Evolutionary conservation across 2,797 vertebrate genomes (phyloP).

Genomic region (Bovichtus diacanthus): DNA sequence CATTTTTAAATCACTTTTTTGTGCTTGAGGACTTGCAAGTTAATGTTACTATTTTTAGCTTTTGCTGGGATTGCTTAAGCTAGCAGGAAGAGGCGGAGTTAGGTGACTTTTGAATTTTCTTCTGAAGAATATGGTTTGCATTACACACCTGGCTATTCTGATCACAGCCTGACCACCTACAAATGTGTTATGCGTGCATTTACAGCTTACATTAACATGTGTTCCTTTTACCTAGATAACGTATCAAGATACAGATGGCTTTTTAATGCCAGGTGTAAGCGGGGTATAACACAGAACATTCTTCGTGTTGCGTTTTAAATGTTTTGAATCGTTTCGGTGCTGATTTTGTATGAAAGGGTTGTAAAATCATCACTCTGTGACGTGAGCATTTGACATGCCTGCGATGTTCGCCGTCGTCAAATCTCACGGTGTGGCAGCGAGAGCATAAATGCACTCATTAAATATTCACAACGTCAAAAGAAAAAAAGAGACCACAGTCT

Average conservation of each 20-base stretch:
- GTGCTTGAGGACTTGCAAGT: not conserved
- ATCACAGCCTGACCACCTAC: not conserved
- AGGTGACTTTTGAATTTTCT: not conserved
- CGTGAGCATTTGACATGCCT: not conserved
- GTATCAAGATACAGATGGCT: not conserved
- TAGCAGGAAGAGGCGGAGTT: not conserved
- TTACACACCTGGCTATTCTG: not conserved
- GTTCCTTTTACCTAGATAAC: not conserved
- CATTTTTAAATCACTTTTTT: not conserved
- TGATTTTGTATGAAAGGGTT: not conserved
- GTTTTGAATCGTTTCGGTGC: not conserved
- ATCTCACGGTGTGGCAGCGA: not conserved
- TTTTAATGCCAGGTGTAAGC: fast-evolving
- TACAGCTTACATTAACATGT: not conserved
- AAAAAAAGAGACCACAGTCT: not conserved
- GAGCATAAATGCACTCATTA: constrained; percentile 6
- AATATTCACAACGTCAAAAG: constrained; percentile 12
- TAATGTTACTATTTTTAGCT: not conserved
- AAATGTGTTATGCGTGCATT: not conserved
- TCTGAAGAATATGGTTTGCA: not conserved
- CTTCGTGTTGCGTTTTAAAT: not conserved
- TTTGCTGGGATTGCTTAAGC: not conserved
- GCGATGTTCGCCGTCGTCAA: not conserved
- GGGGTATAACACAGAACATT: too few species aligned
- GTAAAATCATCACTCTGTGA: not conserved